These are phyloP conservation scores for Drosophila rhopaloa DNA, from an alignment of 1,140 invertebrate species.

Conservation along the genomic window DNA sequence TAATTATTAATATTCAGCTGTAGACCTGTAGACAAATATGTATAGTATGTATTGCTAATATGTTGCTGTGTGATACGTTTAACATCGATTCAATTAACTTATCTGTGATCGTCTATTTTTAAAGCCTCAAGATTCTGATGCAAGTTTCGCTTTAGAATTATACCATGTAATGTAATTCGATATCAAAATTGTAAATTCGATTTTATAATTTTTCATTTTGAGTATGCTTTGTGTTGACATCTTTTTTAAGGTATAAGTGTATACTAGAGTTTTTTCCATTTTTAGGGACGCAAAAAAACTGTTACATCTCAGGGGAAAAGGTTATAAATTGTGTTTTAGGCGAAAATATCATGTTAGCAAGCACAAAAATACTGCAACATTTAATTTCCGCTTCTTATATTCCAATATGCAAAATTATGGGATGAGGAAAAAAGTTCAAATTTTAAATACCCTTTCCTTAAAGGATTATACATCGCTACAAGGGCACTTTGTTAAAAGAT, in stretches of 20 bases:
- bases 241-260: not conserved
- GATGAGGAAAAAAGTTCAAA: too few relatives aligned
- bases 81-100: slow-evolving; percentile 13
- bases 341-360: too few relatives aligned
- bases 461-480: slow-evolving; percentile 19
- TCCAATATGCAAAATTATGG: too few relatives aligned
- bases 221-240: not conserved
- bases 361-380: too few relatives aligned
- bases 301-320: too few relatives aligned
- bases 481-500: slow-evolving; percentile 48
- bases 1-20: slow-evolving; percentile 32
- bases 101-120: slow-evolving; percentile 47
- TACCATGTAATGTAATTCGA: slow-evolving; percentile 27
- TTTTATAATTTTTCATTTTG: slow-evolving; percentile 31
- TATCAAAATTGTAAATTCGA: slow-evolving; percentile 64
- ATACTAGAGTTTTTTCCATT: not conserved
- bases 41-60: slow-evolving; percentile 27
- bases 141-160: slow-evolving; percentile 14
- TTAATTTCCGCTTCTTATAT: too few relatives aligned
- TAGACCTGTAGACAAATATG: slow-evolving; percentile 20
- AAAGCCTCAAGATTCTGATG: slow-evolving; percentile 35
- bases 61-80: slow-evolving; percentile 12
- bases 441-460: not conserved
- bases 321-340: too few relatives aligned
- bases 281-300: slow-evolving; percentile 6